These are phyloP conservation scores for Heteractis magnifica DNA, from an alignment of 92 coral and sea anemone species.

Conservation along the genomic window DNA sequence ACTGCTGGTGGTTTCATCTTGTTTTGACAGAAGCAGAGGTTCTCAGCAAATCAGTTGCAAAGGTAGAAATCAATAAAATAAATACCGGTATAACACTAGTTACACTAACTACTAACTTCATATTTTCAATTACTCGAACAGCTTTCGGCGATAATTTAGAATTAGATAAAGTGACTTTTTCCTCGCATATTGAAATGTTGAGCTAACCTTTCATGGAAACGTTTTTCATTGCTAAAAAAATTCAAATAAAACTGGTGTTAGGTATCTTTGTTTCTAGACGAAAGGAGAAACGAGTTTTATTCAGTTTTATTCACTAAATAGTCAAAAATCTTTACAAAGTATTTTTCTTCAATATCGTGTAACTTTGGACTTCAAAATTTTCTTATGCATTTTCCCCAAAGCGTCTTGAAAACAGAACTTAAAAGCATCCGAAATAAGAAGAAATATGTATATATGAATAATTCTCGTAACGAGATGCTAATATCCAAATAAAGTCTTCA, in stretches of 20 bases:
- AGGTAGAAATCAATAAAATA: slow-evolving; percentile 7
- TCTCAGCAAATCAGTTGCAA: slow-evolving; percentile 2
- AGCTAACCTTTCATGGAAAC: neutral
- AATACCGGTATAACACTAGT: neutral
- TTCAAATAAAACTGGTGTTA: neutral
- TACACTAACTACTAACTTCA: neutral
- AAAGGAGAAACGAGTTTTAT: too few species aligned
- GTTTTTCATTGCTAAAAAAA: neutral
- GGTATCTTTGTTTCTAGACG: too few species aligned
- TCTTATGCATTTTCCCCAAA: neutral
- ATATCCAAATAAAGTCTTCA: neutral
- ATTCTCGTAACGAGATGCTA: neutral
- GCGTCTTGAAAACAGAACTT: neutral
- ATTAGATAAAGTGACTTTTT: neutral
- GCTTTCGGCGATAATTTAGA: neutral
- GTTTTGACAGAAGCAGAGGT: slow-evolving; percentile 2
- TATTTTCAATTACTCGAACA: neutral
- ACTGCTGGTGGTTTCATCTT: slow-evolving; percentile 20
- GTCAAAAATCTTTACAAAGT: too few species aligned
- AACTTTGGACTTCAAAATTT: neutral
- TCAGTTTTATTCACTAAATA: too few species aligned
- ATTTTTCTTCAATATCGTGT: neutral
- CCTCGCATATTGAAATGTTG: neutral
- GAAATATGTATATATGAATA: neutral
- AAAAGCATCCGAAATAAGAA: neutral